A percentile compares a stretch with the other conserved stretches of the same genome.
phyloP scores from a whole-genome alignment of 2,113 vertebrate genomes.

The Myxocyprinus asiaticus region DNA sequence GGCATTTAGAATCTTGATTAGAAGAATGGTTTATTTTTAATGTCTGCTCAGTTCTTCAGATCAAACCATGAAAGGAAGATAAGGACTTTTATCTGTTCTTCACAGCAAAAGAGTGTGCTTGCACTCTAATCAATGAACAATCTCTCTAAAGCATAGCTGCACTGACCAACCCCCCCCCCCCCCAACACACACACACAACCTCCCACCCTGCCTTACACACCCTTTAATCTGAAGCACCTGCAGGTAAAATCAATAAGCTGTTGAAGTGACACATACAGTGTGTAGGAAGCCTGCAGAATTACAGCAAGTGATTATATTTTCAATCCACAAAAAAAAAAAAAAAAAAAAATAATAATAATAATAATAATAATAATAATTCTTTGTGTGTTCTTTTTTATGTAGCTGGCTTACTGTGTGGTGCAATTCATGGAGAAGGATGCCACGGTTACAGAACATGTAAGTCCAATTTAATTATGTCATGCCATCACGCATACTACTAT shows the following conservation, averaged over 20 bases:
- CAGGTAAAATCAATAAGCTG: constrained; percentile 7
- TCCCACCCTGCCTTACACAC: not conserved
- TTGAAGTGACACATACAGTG: constrained; percentile 3
- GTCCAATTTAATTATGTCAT: constrained; percentile 53
- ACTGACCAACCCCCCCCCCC: not conserved
- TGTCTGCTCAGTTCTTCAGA: not conserved
- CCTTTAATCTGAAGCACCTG: constrained; percentile 13
- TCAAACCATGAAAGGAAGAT: constrained; percentile 16
- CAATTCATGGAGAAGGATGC: constrained; percentile 93
- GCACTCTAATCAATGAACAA: not conserved
- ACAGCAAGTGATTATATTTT: not conserved
- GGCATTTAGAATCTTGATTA: constrained; percentile 10
- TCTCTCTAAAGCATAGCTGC: not conserved
- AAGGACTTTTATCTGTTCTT: constrained; percentile 7
- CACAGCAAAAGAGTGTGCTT: not conserved
- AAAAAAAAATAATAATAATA: no score
- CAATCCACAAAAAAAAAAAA: not conserved
- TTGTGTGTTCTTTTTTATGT: constrained; percentile 34
- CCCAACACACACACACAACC: no score
- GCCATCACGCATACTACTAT: no score
- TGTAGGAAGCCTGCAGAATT: not conserved
- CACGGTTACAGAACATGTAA: constrained; percentile 89
- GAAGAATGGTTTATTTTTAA: constrained; percentile 19
- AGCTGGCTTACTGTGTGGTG: constrained; percentile 93
- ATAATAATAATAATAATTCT: no score